phyloP scores from a whole-genome alignment of 2,113 vertebrate genomes.

The Lophura nycthemera region DNA sequence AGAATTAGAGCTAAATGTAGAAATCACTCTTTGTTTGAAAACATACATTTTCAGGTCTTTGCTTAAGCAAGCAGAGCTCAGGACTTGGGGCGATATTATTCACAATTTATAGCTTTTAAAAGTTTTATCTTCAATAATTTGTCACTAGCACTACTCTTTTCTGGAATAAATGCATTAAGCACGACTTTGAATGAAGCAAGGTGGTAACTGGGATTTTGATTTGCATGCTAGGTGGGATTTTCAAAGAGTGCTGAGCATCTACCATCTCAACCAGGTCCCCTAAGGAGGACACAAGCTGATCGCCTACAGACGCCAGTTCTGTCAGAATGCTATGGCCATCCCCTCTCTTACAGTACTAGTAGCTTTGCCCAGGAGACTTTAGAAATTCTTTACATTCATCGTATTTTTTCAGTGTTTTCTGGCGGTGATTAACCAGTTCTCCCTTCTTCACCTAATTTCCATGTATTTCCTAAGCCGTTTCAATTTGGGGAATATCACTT shows the following conservation, averaged over 20 bases:
- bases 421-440: background rate
- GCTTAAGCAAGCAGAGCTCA: conserved; percentile 63
- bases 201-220: background rate
- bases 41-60: conserved; percentile 60
- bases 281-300: background rate
- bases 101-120: background rate
- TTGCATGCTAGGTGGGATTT: background rate
- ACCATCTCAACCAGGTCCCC: background rate
- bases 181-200: background rate
- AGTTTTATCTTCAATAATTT: conserved; percentile 14
- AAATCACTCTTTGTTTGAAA: conserved; percentile 67
- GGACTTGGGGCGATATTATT: conserved; percentile 67
- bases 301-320: background rate
- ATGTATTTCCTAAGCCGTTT: background rate
- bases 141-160: background rate
- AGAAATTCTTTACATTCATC: background rate
- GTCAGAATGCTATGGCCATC: background rate
- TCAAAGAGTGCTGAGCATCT: background rate
- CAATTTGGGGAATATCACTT: background rate
- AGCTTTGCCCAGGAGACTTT: background rate
- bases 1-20: conserved; percentile 76
- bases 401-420: background rate
- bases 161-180: background rate
- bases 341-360: background rate
- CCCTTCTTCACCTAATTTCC: background rate